A percentile compares a stretch with the other conserved stretches of the same genome.
These are phyloP conservation scores for Luidia sarsii DNA, from an alignment of 53 echinoderm and acorn worm species.

Conservation along the genomic window DNA sequence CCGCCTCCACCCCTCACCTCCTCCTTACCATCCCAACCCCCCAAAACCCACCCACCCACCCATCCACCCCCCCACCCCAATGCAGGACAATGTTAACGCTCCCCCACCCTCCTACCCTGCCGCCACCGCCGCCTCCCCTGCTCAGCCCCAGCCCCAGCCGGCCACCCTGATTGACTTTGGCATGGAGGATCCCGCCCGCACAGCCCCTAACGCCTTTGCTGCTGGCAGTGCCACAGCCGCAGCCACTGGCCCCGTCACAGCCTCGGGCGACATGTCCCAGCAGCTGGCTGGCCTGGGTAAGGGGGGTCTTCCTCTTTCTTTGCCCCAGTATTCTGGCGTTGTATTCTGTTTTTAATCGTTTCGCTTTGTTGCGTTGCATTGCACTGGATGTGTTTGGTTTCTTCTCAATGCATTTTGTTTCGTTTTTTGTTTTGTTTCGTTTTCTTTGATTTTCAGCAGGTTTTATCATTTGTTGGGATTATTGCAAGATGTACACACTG, in stretches of 20 bases:
- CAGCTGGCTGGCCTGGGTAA: constrained; percentile 90
- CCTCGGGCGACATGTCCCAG: constrained; percentile 64
- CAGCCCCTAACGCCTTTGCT: constrained; percentile 43
- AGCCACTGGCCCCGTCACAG: constrained; percentile 44
- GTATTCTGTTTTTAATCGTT: too few relatives aligned
- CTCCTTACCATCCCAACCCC: background rate
- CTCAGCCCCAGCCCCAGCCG: background rate
- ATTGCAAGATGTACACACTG: too few relatives aligned
- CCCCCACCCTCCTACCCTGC: constrained; percentile 37
- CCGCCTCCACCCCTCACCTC: background rate
- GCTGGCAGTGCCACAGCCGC: too few relatives aligned
- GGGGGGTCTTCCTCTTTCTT: constrained; percentile 19
- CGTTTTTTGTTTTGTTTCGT: too few relatives aligned
- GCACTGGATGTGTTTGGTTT: too few relatives aligned
- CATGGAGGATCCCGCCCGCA: constrained; percentile 15
- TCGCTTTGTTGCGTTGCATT: too few relatives aligned
- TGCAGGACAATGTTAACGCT: constrained; percentile 35
- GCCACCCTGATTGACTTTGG: constrained; percentile 85
- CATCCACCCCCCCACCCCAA: too few relatives aligned
- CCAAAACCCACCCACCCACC: background rate
- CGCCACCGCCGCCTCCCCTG: constrained; percentile 26
- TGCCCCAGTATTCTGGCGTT: too few relatives aligned
- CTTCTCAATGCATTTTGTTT: too few relatives aligned
- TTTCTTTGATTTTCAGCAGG: too few relatives aligned
- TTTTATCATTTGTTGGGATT: too few relatives aligned